Evolutionary conservation across 2,888 invertebrate genomes (phyloP), one percentile per base, ranked within the genome.

Genomic region (Mythimna lalbum): DNA sequence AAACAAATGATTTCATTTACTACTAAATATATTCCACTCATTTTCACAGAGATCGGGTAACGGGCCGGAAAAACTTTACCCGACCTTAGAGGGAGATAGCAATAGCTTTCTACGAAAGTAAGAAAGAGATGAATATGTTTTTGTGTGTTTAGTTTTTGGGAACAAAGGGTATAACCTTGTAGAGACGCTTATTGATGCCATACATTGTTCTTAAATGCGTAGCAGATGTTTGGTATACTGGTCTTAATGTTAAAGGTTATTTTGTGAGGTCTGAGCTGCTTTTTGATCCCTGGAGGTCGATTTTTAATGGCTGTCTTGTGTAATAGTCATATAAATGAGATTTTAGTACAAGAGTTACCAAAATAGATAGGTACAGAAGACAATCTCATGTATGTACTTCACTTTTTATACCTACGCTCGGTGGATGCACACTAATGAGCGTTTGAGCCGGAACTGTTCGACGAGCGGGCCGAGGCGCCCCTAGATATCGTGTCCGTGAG

Each of bases 1-100:
- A 90, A 93, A 92, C 89, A 91, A 93, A 93, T 92, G 91, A 89
- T 93, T 93, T 91, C 91, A 93, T 93, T 94, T 92, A 88, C 88
- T 90, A 91, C 91, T 88, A 87, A 91, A 93, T 92, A 90, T 92
- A 92, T 91, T 92, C 87, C 81, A 85, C 88, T 90, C 91, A 90
- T 92, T 93, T 90, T 90, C 90, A 86, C 88, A 86, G 86, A 86
- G 88, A 87, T 88, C 80, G 86, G 68, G 80, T 89, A 93, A 93
- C 91, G 88, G 86, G 67, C 79, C 83, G 91, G 93, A 93, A 93
- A 93, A 93, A 90, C 87, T 88, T 87, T 78, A 69, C 80, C 82
- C 82, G 78, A 80, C 87, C 87, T 76, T 78, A 74, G 80, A 89
- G 12, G 57, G 85, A 80, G 86, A 90, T 3, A 65, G 73, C 27